These are phyloP conservation scores for Melanotaenia pygmaea DNA, from an alignment of 2,797 vertebrate genomes.

Conservation along the genomic window DNA sequence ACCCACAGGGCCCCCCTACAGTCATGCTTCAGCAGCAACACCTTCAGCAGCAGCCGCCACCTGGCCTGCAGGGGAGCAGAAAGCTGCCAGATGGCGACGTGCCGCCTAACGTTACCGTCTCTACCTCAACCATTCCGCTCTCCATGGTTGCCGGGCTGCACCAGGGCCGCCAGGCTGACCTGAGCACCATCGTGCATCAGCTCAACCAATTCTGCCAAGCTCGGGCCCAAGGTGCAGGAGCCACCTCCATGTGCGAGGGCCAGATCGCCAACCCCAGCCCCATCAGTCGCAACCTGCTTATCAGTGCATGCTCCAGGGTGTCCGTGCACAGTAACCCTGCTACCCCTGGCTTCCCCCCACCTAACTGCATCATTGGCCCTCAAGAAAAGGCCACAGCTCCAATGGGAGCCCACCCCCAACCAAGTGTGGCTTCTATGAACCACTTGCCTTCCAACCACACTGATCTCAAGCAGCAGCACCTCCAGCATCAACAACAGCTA, in stretches of 20 bases:
- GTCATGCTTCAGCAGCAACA: conserved; percentile 86
- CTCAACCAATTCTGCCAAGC: conserved; percentile 99
- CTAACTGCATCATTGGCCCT: conserved; percentile 84
- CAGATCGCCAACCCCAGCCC: conserved; percentile 99
- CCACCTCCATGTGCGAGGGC: conserved; percentile 98
- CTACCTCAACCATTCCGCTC: conserved; percentile 99
- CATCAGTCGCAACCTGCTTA: conserved; percentile 98
- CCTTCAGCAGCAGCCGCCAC: conserved; percentile 87
- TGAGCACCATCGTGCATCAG: conserved; percentile 99
- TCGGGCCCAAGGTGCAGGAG: conserved; percentile 89
- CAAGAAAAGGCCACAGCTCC: conserved; percentile 86
- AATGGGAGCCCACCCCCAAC: conserved; percentile 80
- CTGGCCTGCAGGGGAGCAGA: conserved; percentile 89
- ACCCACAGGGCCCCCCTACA: conserved; percentile 85
- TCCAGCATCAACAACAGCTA: conserved; percentile 70
- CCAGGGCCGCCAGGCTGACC: conserved; percentile 92
- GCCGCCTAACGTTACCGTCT: conserved; percentile 99
- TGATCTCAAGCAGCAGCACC: conserved; percentile 87
- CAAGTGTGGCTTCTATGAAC: conserved; percentile 86
- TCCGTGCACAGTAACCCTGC: conserved; percentile 91
- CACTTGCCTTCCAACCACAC: conserved; percentile 90
- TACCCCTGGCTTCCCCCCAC: conserved; percentile 83
- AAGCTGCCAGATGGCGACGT: conserved; percentile 95
- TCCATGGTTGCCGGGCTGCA: conserved; percentile 96
- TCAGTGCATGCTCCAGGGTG: conserved; percentile 97